These are phyloP conservation scores for Calidris pugnax DNA, from an alignment of 2,113 vertebrate genomes.

Conservation along the genomic window DNA sequence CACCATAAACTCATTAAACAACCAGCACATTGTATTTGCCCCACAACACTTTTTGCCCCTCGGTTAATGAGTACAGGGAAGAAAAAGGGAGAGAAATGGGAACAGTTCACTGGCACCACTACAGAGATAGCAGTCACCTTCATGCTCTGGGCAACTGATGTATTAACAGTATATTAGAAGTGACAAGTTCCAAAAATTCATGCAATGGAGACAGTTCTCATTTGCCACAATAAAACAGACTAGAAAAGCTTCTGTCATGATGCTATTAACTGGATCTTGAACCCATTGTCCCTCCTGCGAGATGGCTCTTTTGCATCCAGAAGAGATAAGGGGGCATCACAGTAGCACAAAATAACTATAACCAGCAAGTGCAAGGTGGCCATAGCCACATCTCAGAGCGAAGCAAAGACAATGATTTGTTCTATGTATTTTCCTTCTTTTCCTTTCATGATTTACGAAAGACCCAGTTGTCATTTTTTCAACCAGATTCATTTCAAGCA, in stretches of 20 bases:
- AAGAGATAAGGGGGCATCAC: background rate
- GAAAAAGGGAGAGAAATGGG: background rate
- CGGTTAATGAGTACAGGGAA: background rate
- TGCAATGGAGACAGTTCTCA: background rate
- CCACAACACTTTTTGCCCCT: background rate
- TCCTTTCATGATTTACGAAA: background rate
- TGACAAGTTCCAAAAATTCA: background rate
- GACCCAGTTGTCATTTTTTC: background rate
- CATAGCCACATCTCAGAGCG: background rate
- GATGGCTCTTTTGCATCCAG: background rate
- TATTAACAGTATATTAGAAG: background rate
- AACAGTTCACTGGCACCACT: background rate
- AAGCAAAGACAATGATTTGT: background rate
- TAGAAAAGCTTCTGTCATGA: background rate
- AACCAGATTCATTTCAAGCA: background rate
- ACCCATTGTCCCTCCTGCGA: background rate
- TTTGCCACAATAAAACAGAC: background rate
- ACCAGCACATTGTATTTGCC: background rate
- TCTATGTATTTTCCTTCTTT: background rate
- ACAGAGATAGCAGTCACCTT: background rate
- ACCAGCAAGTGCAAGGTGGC: background rate
- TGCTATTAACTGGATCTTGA: background rate
- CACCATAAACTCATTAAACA: background rate
- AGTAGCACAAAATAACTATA: background rate
- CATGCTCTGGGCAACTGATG: background rate